Percentiles rank a stretch among this genome's conserved stretches.
Conservation (phyloP, 2,113 vertebrate species). For the Myotis brandtii region DNA sequence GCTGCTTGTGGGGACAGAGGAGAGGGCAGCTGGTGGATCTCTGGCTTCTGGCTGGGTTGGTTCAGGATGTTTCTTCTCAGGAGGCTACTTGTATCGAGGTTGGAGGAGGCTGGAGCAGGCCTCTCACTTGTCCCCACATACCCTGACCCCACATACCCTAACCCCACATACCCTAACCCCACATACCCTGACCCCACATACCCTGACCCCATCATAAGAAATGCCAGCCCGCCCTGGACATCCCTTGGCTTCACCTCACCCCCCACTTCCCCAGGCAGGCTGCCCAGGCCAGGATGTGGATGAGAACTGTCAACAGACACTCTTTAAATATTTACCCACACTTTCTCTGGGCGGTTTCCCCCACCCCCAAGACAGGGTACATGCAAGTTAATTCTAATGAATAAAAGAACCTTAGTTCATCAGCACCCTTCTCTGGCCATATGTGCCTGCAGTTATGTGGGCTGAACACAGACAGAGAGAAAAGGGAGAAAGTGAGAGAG, state of each 20-base stretch:
- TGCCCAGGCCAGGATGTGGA: conserved; percentile 68
- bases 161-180: no score
- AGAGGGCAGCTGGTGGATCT: neutral
- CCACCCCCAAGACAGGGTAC: conserved; percentile 37
- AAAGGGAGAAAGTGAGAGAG: neutral
- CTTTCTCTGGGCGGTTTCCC: conserved; percentile 48
- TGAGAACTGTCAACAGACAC: conserved; percentile 71
- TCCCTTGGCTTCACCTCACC: neutral
- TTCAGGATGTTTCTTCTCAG: neutral
- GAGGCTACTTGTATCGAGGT: conserved; percentile 5
- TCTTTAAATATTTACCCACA: conserved; percentile 78
- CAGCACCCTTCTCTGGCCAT: conserved; percentile 24
- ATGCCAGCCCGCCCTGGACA: conserved; percentile 13
- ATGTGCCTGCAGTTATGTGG: neutral
- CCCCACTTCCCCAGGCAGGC: conserved; percentile 35
- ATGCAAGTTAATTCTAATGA: conserved; percentile 64
- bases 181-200: neutral
- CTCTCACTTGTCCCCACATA: conserved; percentile 33
- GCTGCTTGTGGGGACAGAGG: neutral
- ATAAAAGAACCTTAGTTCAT: conserved; percentile 47
- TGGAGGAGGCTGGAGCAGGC: conserved; percentile 24
- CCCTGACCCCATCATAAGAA: conserved; percentile 49
- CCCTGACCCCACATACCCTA: neutral
- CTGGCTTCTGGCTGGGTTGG: neutral
- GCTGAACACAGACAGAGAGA: conserved; percentile 30